Evolutionary conservation across 2,113 vertebrate species (phyloP).

Genomic region (Ovibos moschatus): DNA sequence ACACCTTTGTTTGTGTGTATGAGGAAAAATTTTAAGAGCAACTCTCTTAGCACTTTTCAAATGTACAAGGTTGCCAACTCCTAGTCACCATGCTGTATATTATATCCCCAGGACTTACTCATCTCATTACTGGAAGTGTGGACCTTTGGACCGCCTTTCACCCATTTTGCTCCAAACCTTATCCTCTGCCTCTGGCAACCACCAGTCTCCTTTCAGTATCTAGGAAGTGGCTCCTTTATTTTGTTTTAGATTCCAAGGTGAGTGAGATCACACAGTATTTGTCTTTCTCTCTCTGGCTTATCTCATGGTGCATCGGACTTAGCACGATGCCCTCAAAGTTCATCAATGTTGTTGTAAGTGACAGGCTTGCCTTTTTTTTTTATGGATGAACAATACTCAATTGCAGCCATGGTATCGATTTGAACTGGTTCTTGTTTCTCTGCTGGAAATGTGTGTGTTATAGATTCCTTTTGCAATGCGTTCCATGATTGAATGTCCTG

Average conservation of each 20-base stretch:
- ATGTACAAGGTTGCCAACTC: not conserved
- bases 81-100: too few relatives aligned
- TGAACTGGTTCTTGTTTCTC: not conserved
- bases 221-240: not conserved
- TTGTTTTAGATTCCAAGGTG: not conserved
- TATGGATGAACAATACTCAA: not conserved
- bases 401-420: not conserved
- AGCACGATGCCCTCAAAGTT: not conserved
- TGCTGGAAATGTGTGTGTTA: not conserved
- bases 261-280: not conserved
- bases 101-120: not conserved
- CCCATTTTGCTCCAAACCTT: not conserved
- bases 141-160: not conserved
- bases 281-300: not conserved
- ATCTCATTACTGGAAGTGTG: not conserved
- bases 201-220: not conserved
- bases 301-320: not conserved
- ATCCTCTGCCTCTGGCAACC: not conserved
- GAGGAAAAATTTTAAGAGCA: not conserved
- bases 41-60: not conserved
- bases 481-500: not conserved
- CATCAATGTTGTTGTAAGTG: not conserved
- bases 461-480: not conserved
- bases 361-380: not conserved
- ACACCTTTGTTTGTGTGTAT: not conserved